phyloP scores from a whole-genome alignment of 2,888 invertebrate species.

The Lathronympha strigana region DNA sequence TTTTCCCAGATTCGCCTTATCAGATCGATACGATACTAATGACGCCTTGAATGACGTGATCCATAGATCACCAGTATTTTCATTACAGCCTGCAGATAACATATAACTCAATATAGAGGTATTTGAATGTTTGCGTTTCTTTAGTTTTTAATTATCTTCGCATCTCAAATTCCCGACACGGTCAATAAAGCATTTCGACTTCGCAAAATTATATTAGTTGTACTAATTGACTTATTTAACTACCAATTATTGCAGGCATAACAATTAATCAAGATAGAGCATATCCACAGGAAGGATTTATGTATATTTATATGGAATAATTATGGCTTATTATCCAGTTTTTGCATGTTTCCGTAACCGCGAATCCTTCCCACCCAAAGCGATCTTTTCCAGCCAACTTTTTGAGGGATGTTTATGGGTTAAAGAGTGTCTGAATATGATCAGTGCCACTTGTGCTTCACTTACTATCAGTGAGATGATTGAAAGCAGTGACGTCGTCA shows the following conservation, averaged over 20 bases:
- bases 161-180: slow-evolving; percentile 15
- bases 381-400: too few relatives aligned
- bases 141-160: slow-evolving; percentile 12
- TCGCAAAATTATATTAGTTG: slow-evolving; percentile 8
- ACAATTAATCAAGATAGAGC: slow-evolving; percentile 5
- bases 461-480: slow-evolving; percentile 77
- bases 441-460: slow-evolving; percentile 37
- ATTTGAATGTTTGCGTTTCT: slow-evolving; percentile 41
- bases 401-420: too few relatives aligned
- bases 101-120: not conserved
- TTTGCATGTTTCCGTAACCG: not conserved
- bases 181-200: slow-evolving; percentile 11
- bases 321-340: not conserved
- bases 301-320: slow-evolving; percentile 1
- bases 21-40: too few relatives aligned
- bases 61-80: too few relatives aligned
- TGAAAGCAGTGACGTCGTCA: slow-evolving; percentile 79
- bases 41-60: too few relatives aligned
- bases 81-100: not conserved
- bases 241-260: slow-evolving; percentile 9
- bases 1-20: too few relatives aligned
- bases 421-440: too few relatives aligned
- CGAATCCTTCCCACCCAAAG: too few relatives aligned
- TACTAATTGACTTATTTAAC: slow-evolving; percentile 19
- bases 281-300: slow-evolving; percentile 10